Evolutionary conservation across 2,113 vertebrate genomes (phyloP).

Genomic region (Egretta garzetta): DNA sequence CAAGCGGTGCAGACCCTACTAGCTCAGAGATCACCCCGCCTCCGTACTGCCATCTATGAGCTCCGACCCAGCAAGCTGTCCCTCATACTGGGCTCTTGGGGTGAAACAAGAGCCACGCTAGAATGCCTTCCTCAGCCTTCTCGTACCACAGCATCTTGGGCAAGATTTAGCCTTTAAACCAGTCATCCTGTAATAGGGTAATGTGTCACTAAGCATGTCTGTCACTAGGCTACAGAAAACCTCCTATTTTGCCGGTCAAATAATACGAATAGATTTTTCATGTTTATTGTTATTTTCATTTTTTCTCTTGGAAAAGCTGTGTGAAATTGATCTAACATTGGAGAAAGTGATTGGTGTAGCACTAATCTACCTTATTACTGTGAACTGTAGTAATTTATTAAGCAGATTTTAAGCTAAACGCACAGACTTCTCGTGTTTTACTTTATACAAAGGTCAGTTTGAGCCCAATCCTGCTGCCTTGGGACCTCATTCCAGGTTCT

Average conservation of each 20-base stretch:
- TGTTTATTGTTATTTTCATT: neutral
- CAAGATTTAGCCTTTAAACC: constrained; percentile 33
- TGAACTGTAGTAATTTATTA: neutral
- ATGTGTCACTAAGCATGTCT: neutral
- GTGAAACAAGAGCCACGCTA: neutral
- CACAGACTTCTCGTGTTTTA: neutral
- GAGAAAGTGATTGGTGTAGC: neutral
- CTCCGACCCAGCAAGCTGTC: neutral
- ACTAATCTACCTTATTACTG: constrained; percentile 1
- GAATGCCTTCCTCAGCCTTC: neutral
- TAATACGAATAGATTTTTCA: neutral
- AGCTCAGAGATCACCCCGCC: neutral
- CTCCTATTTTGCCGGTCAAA: neutral
- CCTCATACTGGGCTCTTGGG: neutral
- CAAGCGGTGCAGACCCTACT: neutral
- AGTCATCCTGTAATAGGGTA: neutral
- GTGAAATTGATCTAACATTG: neutral
- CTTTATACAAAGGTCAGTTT: neutral
- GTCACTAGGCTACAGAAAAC: neutral
- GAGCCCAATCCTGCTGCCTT: neutral
- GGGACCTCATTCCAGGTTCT: neutral
- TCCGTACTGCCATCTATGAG: rapidly evolving
- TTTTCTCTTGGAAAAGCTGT: neutral
- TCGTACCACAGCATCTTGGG: neutral
- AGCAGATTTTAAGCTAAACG: neutral